Evolutionary conservation across 2,113 vertebrate genomes (phyloP), one percentile per base, ranked within the genome.

Genomic region (Heterochromis multidens): DNA sequence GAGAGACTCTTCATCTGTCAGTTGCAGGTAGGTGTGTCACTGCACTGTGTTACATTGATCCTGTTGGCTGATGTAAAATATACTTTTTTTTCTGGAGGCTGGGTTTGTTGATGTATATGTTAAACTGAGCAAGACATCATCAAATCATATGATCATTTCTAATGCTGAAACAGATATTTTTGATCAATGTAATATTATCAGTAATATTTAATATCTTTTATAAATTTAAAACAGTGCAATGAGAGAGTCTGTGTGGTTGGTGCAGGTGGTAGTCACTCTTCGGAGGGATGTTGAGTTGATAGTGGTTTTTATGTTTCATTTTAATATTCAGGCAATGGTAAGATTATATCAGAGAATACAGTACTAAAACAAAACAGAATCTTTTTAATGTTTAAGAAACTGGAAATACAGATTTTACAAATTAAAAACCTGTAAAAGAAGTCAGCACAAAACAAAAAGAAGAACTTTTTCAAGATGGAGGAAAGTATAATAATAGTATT

Each of bases 181-280:
- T 65, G 21, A 40, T 16, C 2, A 5, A 40, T 0, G 0, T 65
- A 65, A 65, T 40, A 23, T 9, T 65, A 21, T n/a, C 62, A 65
- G 40, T 65, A 40, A 5, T 65, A 2, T 35, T 35, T 35, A 63
- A 63, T 63, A 63, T 63, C 35, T 13, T 63, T 8, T 40, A 16
- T 16, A 9, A 0, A 65, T 35, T 40, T 40, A 65, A 65, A 65
- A 23, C 62, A 9, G n/a, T 65, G 35, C 16, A 40, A 65, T 65
- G 21, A 65, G 33, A 43, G 6, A 67, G 0, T 43, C 37, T 67
- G 16, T 67, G 35, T 25, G 13, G 43, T 43, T 67, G 2, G 37
- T 4, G 37, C 37, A 25, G 7, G 63, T 25, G 7, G 14, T 27
- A 25, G 37, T 65, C 61, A 37, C 33, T 37, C 33, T 14, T 37